These are phyloP conservation scores for Sebastes umbrosus DNA, from an alignment of 2,797 vertebrate genomes.

Conservation along the genomic window DNA sequence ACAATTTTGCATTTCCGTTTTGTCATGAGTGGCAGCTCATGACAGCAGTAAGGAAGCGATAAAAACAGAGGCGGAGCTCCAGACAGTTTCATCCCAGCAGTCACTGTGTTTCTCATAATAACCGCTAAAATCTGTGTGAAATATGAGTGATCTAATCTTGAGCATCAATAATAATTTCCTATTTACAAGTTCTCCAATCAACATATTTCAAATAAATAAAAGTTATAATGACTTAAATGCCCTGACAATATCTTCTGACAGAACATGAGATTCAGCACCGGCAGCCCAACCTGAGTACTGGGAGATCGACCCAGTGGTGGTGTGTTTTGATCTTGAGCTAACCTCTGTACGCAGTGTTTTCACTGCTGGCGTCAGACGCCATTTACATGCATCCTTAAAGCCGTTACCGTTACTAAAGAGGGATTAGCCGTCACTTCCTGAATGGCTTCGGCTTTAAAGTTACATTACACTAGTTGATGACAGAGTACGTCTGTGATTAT, in stretches of 20 bases:
- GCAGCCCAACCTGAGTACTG: not conserved
- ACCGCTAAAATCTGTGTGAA: not conserved
- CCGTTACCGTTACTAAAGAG: conserved; percentile 54
- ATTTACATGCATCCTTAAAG: conserved; percentile 57
- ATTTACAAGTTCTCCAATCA: not conserved
- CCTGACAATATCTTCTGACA: not conserved
- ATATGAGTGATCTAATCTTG: not conserved
- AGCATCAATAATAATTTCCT: not conserved
- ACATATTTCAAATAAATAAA: not conserved
- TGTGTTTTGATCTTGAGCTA: conserved; percentile 15
- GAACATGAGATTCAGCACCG: not conserved
- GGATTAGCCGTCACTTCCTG: conserved; percentile 71
- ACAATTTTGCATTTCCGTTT: not conserved
- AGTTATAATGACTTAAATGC: not conserved
- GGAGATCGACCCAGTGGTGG: not conserved
- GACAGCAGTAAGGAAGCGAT: not conserved
- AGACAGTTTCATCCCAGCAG: not conserved
- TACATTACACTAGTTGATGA: conserved; percentile 16
- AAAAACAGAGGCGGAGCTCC: not conserved
- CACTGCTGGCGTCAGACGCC: conserved; percentile 42
- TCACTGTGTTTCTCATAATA: not conserved
- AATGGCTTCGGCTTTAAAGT: conserved; percentile 48
- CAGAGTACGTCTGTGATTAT: not conserved
- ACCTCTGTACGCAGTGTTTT: conserved; percentile 15
- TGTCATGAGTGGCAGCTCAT: not conserved